Evolutionary conservation across 2,797 vertebrate genomes (phyloP), one percentile per base, ranked within the genome.

Genomic region (Hephaestus fuliginosus): DNA sequence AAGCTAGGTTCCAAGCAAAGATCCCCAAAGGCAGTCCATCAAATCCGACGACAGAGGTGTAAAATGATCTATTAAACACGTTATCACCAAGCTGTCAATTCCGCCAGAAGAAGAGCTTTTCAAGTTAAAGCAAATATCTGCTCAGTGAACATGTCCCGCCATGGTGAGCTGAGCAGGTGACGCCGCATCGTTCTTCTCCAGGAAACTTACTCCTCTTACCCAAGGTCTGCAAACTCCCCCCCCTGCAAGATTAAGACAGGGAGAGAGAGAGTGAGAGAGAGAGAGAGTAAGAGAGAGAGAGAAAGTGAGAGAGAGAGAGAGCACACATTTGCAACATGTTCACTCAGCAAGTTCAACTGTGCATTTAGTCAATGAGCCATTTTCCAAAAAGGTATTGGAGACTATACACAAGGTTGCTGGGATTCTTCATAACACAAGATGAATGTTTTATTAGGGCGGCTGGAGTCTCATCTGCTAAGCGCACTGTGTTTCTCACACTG

Each of bases 321-420:
- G 80, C 66, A 85, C 20, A 74, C 80, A 88, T 95, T 94, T 94
- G 93, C 86, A 92, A 93, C 77, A 84, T 85, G 89, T 91, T 93
- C 88, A 89, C 80, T 88, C 78, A 80, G 86, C 82, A 91, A 80
- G 74, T 87, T 91, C 81, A 85, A 85, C 80, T 86, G 78, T 88
- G 82, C 86, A 91, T 86, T 88, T 81, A 86, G 76, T 87, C 83
- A 91, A 88, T 81, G 70, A 88, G 80, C 66, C 86, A 63, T 84
- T 88, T 74, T 69, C 67, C 64, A 72, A 81, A 33, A 88, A 85
- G 80, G 86, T 83, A 77, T 61, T 46, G 81, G 69, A 72, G 55
- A 78, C 76, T 77, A 33, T 30, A 67, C 64, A 75, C 39, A 52
- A 64, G 73, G 74, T 56, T 84, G 68, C 75, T 87, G 78, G 76